A percentile compares a stretch with the other conserved stretches of the same genome.
Conservation (phyloP, 1,140 invertebrate genomes). For the Leucophenga varia region DNA sequence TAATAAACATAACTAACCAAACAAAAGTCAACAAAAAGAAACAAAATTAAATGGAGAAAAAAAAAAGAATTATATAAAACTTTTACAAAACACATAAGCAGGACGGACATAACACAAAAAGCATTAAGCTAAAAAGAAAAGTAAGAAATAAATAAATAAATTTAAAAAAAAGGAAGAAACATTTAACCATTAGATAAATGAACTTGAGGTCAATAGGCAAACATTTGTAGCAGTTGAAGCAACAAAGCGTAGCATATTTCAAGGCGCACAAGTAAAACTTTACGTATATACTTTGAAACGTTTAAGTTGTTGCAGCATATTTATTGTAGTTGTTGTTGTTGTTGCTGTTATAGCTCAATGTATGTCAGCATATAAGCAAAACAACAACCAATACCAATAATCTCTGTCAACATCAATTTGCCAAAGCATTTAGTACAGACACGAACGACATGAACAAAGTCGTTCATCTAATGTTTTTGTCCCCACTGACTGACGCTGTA, state of each 20-base stretch:
- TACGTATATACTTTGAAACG: slow-evolving; percentile 17
- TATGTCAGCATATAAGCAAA: slow-evolving; percentile 23
- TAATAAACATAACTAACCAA: slow-evolving; percentile 52
- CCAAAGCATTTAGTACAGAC: slow-evolving; percentile 1
- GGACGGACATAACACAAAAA: no score
- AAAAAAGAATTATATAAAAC: slow-evolving; percentile 30
- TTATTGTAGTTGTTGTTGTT: neutral
- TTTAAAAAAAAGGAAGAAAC: slow-evolving; percentile 9
- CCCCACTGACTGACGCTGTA: no score
- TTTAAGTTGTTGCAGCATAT: slow-evolving; percentile 33
- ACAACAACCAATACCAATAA: slow-evolving; percentile 32
- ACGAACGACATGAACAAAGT: neutral
- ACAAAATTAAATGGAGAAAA: slow-evolving; percentile 13
- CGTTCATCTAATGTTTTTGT: no score
- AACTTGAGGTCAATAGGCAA: slow-evolving; percentile 48
- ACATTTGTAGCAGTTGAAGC: slow-evolving; percentile 17
- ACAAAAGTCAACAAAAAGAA: slow-evolving; percentile 22
- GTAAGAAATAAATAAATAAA: slow-evolving; percentile 8
- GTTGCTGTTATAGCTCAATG: slow-evolving; percentile 16
- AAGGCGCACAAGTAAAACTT: no score
- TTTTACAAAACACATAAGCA: neutral
- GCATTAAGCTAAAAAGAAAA: slow-evolving; percentile 8
- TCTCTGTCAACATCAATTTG: slow-evolving; percentile 55
- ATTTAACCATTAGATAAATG: slow-evolving; percentile 52
- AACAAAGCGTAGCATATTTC: no score